These are phyloP conservation scores for Drosophila koepferae DNA, from an alignment of 2,888 invertebrate genomes.

Conservation along the genomic window DNA sequence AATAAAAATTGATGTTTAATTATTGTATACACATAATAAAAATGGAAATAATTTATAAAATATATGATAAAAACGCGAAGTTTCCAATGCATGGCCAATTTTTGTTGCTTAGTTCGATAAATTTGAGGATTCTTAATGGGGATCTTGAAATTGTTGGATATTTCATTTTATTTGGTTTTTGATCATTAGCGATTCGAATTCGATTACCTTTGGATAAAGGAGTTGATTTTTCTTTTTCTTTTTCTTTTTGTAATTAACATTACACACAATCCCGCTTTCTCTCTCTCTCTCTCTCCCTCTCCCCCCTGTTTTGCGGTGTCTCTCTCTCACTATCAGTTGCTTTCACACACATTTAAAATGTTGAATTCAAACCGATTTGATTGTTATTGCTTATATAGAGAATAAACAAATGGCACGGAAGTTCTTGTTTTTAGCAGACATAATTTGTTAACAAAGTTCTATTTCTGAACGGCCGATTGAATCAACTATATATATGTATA, in stretches of 20 bases:
- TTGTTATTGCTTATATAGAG: slow-evolving; percentile 73
- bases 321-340: slow-evolving; percentile 9
- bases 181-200: slow-evolving; percentile 80
- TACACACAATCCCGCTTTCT: slow-evolving; percentile 64
- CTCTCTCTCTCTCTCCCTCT: neutral
- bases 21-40: slow-evolving; percentile 23
- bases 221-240: slow-evolving; percentile 49
- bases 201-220: slow-evolving; percentile 72
- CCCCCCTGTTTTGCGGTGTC: neutral
- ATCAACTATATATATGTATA: slow-evolving; percentile 23
- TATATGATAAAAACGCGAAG: slow-evolving; percentile 56
- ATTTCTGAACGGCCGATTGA: slow-evolving; percentile 50
- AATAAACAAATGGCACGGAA: slow-evolving; percentile 81
- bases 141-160: slow-evolving; percentile 48
- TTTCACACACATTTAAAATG: slow-evolving; percentile 70
- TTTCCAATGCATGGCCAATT: slow-evolving; percentile 72
- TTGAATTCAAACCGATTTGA: slow-evolving; percentile 69
- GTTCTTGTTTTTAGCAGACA: slow-evolving; percentile 68
- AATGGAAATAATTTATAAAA: slow-evolving; percentile 40
- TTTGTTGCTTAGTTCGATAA: slow-evolving; percentile 64
- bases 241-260: slow-evolving; percentile 58
- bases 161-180: slow-evolving; percentile 72
- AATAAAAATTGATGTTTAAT: slow-evolving; percentile 36
- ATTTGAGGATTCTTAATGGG: slow-evolving; percentile 75
- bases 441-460: slow-evolving; percentile 67